Evolutionary conservation across 2,888 invertebrate species (phyloP).

Genomic region (Macrosoma leucophasiata): DNA sequence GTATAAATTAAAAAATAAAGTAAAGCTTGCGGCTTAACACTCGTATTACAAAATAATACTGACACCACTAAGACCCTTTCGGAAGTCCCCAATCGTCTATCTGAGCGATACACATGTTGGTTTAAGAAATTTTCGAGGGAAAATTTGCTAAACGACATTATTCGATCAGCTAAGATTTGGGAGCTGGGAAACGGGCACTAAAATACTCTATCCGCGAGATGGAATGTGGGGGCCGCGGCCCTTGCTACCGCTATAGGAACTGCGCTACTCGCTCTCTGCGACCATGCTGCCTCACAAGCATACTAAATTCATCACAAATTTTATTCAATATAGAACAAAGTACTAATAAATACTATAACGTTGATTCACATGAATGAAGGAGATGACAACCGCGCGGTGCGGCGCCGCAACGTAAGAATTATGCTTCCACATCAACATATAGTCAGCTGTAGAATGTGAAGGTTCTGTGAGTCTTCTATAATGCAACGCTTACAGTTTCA

Average conservation of each 20-base stretch:
- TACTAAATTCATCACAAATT: slow-evolving; percentile 62
- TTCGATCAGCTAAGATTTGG: too few relatives aligned
- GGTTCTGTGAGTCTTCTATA: slow-evolving; percentile 35
- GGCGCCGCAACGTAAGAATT: too few relatives aligned
- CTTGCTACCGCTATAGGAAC: slow-evolving; percentile 49
- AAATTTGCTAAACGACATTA: too few relatives aligned
- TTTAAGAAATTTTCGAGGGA: too few relatives aligned
- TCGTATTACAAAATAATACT: slow-evolving; percentile 74
- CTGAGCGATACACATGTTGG: too few relatives aligned
- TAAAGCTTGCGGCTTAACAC: slow-evolving; percentile 74
- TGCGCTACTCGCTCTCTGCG: slow-evolving; percentile 40
- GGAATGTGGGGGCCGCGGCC: slow-evolving; percentile 63
- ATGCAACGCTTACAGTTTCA: too few relatives aligned
- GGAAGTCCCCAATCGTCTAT: too few relatives aligned
- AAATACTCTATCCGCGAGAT: slow-evolving; percentile 63
- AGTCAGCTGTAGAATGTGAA: too few relatives aligned
- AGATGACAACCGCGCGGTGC: too few relatives aligned
- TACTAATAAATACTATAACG: slow-evolving; percentile 68
- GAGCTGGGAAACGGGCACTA: too few relatives aligned
- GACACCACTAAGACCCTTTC: too few relatives aligned
- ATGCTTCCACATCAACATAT: too few relatives aligned
- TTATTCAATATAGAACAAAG: slow-evolving; percentile 61
- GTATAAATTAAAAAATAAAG: slow-evolving; percentile 71
- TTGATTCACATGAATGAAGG: slow-evolving; percentile 56
- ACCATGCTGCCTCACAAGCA: slow-evolving; percentile 43